Conservation (phyloP, 2,888 invertebrate genomes). For the Hedya salicella region DNA sequence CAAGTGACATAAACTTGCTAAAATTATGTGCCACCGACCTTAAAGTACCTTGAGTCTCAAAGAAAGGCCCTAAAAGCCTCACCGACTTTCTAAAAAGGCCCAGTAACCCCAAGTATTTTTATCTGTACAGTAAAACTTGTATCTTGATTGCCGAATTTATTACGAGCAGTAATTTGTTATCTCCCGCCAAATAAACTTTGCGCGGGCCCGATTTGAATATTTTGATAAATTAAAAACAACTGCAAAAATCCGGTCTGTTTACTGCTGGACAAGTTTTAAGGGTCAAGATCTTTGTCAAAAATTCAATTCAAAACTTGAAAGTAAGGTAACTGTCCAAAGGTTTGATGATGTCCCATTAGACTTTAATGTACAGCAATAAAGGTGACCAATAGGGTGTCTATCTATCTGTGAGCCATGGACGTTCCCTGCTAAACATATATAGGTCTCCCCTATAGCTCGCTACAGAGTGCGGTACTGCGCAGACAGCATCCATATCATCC, state of each 20-base stretch:
- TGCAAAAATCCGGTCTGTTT: not conserved
- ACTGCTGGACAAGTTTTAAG: not conserved
- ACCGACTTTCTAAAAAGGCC: conserved; percentile 16
- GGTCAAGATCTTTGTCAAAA: no score
- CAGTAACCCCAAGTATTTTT: conserved; percentile 22
- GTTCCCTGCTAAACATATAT: no score
- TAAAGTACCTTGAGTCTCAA: not conserved
- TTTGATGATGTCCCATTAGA: not conserved
- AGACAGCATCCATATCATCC: no score
- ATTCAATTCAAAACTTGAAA: no score
- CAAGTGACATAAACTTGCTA: no score
- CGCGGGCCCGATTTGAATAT: conserved; percentile 19
- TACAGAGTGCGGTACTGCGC: no score
- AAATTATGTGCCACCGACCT: not conserved
- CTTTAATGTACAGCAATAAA: no score
- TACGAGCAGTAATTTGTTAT: conserved; percentile 34
- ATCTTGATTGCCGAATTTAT: conserved; percentile 30
- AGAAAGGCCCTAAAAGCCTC: not conserved
- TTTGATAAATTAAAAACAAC: conserved; percentile 10
- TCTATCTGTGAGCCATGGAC: no score
- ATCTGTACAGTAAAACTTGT: conserved; percentile 27
- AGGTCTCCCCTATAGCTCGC: no score
- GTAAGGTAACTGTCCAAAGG: no score
- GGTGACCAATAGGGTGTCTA: no score
- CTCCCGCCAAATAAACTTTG: conserved; percentile 9